phyloP scores from a whole-genome alignment of 2,113 vertebrate species.

The Istiophorus platypterus region DNA sequence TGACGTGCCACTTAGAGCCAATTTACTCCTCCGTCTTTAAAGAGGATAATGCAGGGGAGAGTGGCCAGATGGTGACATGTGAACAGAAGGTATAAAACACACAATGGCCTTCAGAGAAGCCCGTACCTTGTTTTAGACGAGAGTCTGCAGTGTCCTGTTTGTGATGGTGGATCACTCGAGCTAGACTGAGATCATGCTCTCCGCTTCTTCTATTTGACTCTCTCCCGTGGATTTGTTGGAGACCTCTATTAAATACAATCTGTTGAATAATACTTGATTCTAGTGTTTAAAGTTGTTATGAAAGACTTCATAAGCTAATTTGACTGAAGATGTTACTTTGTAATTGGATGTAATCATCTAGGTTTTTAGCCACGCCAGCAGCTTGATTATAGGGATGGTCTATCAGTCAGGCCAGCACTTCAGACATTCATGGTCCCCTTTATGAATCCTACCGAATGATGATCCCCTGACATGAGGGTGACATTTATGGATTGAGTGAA shows the following conservation, averaged over 20 bases:
- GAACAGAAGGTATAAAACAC: conserved; percentile 62
- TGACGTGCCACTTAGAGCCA: conserved; percentile 81
- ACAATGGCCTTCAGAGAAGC: conserved; percentile 34
- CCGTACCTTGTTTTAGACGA: conserved; percentile 53
- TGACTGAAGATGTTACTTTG: background rate
- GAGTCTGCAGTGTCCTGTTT: conserved; percentile 7
- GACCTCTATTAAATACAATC: conserved; percentile 40
- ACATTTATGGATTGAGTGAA: background rate
- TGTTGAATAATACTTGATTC: background rate
- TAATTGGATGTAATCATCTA: background rate
- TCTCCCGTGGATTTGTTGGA: conserved; percentile 28
- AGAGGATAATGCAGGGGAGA: conserved; percentile 70
- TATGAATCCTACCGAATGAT: background rate
- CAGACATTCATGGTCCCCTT: background rate
- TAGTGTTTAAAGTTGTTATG: background rate
- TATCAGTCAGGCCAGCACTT: background rate
- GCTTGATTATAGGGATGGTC: background rate
- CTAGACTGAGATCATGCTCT: background rate
- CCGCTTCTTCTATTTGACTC: conserved; percentile 15
- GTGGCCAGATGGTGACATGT: conserved; percentile 76
- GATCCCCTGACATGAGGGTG: background rate
- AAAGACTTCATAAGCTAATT: background rate
- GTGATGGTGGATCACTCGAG: background rate
- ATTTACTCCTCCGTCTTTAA: conserved; percentile 76
- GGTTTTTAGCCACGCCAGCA: background rate